Evolutionary conservation across 2,113 vertebrate species (phyloP), one percentile per base, ranked within the genome.

Genomic region (Xenopus borealis): DNA sequence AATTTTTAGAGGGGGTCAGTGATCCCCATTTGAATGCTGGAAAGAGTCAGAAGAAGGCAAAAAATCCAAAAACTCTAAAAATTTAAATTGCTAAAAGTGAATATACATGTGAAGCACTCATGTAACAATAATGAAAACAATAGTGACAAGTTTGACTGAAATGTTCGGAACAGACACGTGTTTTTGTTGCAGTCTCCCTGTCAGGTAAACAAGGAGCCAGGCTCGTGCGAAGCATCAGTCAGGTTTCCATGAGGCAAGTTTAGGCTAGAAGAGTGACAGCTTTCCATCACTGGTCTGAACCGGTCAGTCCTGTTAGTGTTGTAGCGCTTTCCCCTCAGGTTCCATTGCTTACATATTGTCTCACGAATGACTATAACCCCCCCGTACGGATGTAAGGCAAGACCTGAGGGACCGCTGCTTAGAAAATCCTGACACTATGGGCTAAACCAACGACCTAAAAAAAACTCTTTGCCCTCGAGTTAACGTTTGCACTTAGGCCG

Each of bases 401-500:
- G 17, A 1, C 17, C 55, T 16, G 55, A 58, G 55, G 7, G 8
- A 5, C 55, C 4, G 55, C 55, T 8, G 55, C 55, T 18, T 6
- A 18, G 18, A 0, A 40, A 40, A 40, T 9, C 33, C 33, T 40
- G 33, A 40, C 33, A 40, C 33, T 40, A 40, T 6, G 1, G 33
- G 33, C 1, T 40, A 40, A 40, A 40, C 33, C 33, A 40, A 40
- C 7, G 33, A 40, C 33, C 33, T 40, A 9, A 40, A 6, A 7
- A 40, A 27, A 2, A 40, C 33, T 40, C 33, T 40, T 40, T 40
- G 33, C 33, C 33, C 55, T 5, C 10, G 16, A 58, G 18, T 12
- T 50, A 12, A 13, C 12, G 47, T 50, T 12, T 50, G 11, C 1
- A 2, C 4, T 0, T 2, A 0, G 3, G 61, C 82, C 90, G 81